Percentiles rank a stretch among this genome's conserved stretches.
Evolutionary conservation across 2,888 invertebrate species (phyloP).

Genomic region (Tetanocera ferruginea): DNA sequence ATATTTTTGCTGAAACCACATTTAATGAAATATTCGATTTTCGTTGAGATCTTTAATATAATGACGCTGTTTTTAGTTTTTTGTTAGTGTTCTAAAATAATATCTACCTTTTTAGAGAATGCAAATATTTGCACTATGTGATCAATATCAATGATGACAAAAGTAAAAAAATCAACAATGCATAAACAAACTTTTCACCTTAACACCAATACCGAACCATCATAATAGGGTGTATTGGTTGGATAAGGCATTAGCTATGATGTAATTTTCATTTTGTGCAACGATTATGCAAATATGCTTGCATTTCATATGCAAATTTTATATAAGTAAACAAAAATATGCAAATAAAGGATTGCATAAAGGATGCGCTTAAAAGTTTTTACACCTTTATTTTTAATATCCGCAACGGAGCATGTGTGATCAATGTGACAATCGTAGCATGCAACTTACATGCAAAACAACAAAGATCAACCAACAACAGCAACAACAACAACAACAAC

Average conservation of each 20-base stretch:
- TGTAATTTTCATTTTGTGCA: too few relatives aligned
- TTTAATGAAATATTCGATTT: too few relatives aligned
- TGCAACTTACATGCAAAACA: neutral
- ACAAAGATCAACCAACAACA: slow-evolving; percentile 2
- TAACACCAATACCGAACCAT: slow-evolving; percentile 5
- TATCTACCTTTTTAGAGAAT: neutral
- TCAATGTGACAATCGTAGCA: slow-evolving; percentile 6
- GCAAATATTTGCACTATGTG: neutral
- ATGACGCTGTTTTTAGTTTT: neutral
- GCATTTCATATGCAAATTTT: slow-evolving; percentile 34
- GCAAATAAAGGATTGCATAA: slow-evolving; percentile 56
- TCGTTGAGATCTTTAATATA: too few relatives aligned
- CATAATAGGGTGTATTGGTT: neutral
- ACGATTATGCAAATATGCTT: slow-evolving; percentile 40
- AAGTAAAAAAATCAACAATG: neutral
- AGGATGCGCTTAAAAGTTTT: slow-evolving; percentile 58
- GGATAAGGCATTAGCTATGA: neutral
- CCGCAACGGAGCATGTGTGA: slow-evolving; percentile 22
- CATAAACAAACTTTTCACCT: neutral
- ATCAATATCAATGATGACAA: neutral
- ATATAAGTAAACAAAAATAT: slow-evolving; percentile 55
- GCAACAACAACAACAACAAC: neutral
- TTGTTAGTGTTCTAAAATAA: neutral
- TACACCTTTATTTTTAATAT: slow-evolving; percentile 57
- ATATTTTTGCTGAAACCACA: neutral